Base-by-base conservation (phyloP, 2,888 invertebrate genomes). In the Melinaea menophilus region DNA sequence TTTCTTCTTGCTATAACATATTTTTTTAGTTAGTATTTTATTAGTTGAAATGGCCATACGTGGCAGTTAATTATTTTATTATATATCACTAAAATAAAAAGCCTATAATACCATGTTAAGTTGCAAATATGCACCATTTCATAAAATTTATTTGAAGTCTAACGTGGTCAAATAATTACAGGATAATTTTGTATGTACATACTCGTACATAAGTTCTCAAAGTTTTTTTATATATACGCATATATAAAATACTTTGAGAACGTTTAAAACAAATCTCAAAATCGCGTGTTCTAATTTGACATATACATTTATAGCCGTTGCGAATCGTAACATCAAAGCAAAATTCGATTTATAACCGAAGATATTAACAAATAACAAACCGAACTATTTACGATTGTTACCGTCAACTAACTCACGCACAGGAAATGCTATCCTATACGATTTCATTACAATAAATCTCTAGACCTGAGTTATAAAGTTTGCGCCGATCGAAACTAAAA, bases 391-490 rank as follows among this genome's bases (percentile, higher is more conserved):
- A 85, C 83, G 83, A 84, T 79, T 77, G 70, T 73, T 74, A 77
- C 76, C 73, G 71, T 73, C 76, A 75, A 79, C 75, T 78, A 77
- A 80, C 80, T 84, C 81, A 82, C 83, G 81, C 80, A 79, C 79
- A 81, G 76, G 79, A 79, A 82, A 84, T 77, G 76, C 78, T 83
- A 82, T 84, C 80, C 80, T 78, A 75, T 81, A 80, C 81, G 79
- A 82, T 85, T 87, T 86, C 84, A 85, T 84, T 85, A 82, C 79
- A 80, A 88, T 88, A 88, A 87, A 88, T 88, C 83, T 81, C 72
- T 70, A 69, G 64, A 72, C 69, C 72, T 59, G 74, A 84, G 82
- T 83, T 87, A 80, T 86, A 86, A 86, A 86, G 81, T 86, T 85
- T 77, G 78, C 79, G 75, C 79, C 81, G 80, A 83, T 83, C 79